Evolutionary conservation across 1,140 invertebrate genomes (phyloP).

Genomic region (Calliphora vicina): DNA sequence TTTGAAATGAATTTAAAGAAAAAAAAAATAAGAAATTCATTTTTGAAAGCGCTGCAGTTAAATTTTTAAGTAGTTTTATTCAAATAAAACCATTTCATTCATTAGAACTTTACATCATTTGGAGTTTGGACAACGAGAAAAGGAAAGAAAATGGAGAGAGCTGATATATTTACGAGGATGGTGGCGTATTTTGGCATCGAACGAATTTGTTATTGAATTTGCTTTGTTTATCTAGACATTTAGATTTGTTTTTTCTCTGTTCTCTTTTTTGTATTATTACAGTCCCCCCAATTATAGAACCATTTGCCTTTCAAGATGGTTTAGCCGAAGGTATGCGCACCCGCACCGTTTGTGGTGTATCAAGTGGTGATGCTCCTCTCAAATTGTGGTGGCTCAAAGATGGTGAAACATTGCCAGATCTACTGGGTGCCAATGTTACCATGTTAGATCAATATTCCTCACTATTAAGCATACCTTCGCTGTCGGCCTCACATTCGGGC

Average conservation of each 20-base stretch:
- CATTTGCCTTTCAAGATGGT: conserved; percentile 83
- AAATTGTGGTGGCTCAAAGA: conserved; percentile 83
- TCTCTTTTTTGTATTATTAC: conserved; percentile 69
- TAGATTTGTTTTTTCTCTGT: not conserved
- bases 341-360: conserved; percentile 84
- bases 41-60: conserved; percentile 32
- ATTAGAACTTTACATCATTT: not conserved
- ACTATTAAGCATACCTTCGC: conserved; percentile 79
- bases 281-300: conserved; percentile 86
- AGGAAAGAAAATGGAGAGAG: not conserved
- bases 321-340: conserved; percentile 85
- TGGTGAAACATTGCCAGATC: conserved; percentile 71
- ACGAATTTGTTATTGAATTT: not conserved
- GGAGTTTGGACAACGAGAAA: too few relatives aligned
- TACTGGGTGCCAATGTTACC: conserved; percentile 73
- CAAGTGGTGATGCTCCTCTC: conserved; percentile 79
- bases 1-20: not conserved
- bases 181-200: not conserved
- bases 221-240: not conserved
- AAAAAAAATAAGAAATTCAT: not conserved
- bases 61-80: not conserved
- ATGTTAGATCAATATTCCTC: conserved; percentile 78
- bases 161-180: not conserved
- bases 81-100: not conserved
- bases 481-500: conserved; percentile 77